phyloP scores from a whole-genome alignment of 2,113 vertebrate genomes.

The Vanacampus margaritifer region DNA sequence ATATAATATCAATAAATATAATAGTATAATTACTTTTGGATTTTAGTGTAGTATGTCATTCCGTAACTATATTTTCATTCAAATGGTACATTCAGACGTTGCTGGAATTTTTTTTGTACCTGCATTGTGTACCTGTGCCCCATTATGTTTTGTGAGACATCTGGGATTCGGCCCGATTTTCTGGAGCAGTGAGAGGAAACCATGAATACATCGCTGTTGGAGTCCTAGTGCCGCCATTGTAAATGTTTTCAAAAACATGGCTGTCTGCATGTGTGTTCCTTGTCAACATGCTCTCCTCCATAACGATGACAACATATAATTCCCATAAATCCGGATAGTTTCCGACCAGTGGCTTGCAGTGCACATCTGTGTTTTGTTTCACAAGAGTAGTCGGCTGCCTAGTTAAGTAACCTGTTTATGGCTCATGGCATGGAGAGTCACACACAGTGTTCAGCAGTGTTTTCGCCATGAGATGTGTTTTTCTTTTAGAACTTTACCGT shows the following conservation, averaged over 20 bases:
- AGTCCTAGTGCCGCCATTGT: too few species aligned
- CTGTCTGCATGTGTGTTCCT: not conserved
- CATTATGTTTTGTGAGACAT: conserved; percentile 3
- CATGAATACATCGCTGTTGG: conserved; percentile 6
- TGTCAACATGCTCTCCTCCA: not conserved
- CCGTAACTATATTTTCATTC: too few species aligned
- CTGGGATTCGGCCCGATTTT: conserved; percentile 10
- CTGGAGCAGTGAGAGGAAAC: conserved; percentile 6
- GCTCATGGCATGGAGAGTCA: conserved; percentile 32
- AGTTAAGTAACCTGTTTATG: conserved; percentile 29
- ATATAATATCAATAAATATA: too few species aligned
- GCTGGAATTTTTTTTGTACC: not conserved
- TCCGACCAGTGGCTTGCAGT: not conserved
- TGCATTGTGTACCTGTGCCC: too few species aligned
- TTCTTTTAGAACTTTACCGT: conserved; percentile 43
- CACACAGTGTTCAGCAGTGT: conserved; percentile 19
- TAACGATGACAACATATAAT: conserved; percentile 3
- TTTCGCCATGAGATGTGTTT: conserved; percentile 38
- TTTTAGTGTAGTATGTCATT: too few species aligned
- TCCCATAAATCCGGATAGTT: not conserved
- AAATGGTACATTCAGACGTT: too few species aligned
- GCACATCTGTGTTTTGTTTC: conserved; percentile 45
- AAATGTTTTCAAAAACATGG: not conserved
- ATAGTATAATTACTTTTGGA: too few species aligned
- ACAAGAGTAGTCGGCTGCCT: too few species aligned